Evolutionary conservation across 2,113 vertebrate species (phyloP).

Genomic region (Archocentrus centrarchus): DNA sequence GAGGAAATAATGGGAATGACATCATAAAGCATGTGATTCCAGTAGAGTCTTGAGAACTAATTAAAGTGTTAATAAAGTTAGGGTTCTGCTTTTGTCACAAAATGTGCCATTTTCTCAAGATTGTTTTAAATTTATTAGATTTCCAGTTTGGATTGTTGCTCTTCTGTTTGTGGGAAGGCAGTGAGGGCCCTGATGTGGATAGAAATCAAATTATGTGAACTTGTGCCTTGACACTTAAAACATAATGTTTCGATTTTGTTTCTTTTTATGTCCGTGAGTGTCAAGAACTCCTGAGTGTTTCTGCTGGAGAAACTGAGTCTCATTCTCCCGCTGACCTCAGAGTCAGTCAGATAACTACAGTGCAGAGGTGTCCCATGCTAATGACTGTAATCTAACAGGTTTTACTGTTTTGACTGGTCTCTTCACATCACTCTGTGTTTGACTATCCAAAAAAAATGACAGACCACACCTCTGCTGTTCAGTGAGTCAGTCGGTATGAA

Average conservation of each 20-base stretch:
- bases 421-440: background rate
- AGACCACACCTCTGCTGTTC: slow-evolving; percentile 47
- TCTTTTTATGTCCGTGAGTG: background rate
- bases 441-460: background rate
- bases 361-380: background rate
- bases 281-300: no score
- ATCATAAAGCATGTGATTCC: background rate
- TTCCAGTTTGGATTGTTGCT: no score
- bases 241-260: no score
- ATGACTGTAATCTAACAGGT: slow-evolving; percentile 51
- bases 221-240: background rate
- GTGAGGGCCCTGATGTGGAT: background rate
- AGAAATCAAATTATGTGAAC: background rate
- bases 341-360: background rate
- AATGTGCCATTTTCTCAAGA: background rate
- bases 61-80: background rate
- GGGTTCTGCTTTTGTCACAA: background rate
- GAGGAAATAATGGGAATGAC: background rate
- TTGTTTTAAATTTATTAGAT: no score
- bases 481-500: slow-evolving; percentile 50
- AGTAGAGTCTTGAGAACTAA: background rate
- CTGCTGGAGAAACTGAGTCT: background rate
- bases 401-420: slow-evolving; percentile 47
- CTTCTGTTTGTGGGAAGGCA: background rate
- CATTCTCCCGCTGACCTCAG: background rate